phyloP scores from a whole-genome alignment of 2,113 vertebrate genomes.

The Phalacrocorax pelagicus region DNA sequence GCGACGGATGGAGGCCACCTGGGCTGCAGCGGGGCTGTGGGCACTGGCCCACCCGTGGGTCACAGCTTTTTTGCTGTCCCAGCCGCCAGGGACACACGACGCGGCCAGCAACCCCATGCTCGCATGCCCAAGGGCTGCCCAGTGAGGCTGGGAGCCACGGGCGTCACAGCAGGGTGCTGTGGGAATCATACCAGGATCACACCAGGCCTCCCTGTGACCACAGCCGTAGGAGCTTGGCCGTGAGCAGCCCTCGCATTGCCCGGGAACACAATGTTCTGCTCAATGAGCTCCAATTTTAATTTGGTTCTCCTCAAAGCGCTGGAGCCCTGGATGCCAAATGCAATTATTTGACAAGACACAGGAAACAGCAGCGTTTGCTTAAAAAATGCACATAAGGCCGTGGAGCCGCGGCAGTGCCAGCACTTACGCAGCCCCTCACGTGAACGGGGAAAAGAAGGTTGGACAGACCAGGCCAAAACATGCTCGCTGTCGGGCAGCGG shows the following conservation, averaged over 20 bases:
- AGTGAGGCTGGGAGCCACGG: neutral
- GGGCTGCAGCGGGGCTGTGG: neutral
- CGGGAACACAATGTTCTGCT: constrained; percentile 29
- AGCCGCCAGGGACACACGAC: too few species aligned
- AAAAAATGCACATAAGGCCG: neutral
- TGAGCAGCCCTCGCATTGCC: neutral
- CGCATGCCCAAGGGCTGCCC: neutral
- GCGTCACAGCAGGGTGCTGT: neutral
- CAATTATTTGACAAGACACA: constrained; percentile 60
- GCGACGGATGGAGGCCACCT: rapidly evolving
- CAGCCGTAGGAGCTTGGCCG: neutral
- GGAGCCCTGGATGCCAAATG: constrained; percentile 17
- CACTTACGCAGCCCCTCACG: neutral
- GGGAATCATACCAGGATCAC: neutral
- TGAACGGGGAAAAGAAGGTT: neutral
- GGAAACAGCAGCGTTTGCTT: constrained; percentile 28
- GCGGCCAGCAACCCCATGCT: rapidly evolving
- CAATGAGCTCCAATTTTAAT: constrained; percentile 23
- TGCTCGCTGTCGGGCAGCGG: rapidly evolving
- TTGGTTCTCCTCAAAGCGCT: neutral
- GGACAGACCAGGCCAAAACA: neutral
- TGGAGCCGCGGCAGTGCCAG: rapidly evolving
- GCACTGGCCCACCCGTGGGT: rapidly evolving
- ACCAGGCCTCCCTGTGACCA: rapidly evolving
- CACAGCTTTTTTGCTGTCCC: neutral